Conservation (phyloP, 2,113 vertebrate species). For the Motacilla alba region DNA sequence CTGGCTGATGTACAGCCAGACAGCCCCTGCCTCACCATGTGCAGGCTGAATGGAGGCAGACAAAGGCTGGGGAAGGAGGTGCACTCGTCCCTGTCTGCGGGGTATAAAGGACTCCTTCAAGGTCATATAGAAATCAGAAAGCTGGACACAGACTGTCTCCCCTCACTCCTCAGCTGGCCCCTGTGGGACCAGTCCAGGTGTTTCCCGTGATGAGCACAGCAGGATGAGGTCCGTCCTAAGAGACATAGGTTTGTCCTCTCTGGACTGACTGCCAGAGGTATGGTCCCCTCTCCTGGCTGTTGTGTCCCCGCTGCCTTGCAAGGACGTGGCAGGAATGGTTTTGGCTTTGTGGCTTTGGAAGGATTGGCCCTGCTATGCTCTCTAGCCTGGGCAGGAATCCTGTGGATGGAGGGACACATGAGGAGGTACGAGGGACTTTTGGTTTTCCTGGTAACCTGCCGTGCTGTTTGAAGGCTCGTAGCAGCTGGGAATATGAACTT, state of each 20-base stretch:
- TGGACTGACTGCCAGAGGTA: background rate
- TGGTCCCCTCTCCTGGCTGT: background rate
- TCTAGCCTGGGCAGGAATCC: background rate
- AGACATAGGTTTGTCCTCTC: accelerated
- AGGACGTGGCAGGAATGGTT: background rate
- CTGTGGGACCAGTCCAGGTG: background rate
- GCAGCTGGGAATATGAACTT: accelerated
- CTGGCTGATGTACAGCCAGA: conserved; percentile 40
- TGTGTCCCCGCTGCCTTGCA: accelerated
- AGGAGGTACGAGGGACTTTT: background rate
- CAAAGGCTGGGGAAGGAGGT: conserved; percentile 13
- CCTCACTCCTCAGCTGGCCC: background rate
- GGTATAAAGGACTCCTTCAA: background rate
- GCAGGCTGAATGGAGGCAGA: conserved; percentile 22
- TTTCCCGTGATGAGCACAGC: background rate
- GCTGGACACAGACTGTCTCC: background rate
- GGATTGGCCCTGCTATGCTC: background rate
- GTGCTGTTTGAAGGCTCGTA: accelerated
- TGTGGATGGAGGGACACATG: background rate
- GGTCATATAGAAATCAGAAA: accelerated
- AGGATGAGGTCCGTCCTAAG: background rate
- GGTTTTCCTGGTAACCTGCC: background rate
- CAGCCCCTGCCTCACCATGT: background rate
- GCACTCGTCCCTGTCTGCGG: accelerated
- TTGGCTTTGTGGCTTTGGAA: background rate